Conservation (phyloP, 2,113 vertebrate genomes). For the Clupea harengus region DNA sequence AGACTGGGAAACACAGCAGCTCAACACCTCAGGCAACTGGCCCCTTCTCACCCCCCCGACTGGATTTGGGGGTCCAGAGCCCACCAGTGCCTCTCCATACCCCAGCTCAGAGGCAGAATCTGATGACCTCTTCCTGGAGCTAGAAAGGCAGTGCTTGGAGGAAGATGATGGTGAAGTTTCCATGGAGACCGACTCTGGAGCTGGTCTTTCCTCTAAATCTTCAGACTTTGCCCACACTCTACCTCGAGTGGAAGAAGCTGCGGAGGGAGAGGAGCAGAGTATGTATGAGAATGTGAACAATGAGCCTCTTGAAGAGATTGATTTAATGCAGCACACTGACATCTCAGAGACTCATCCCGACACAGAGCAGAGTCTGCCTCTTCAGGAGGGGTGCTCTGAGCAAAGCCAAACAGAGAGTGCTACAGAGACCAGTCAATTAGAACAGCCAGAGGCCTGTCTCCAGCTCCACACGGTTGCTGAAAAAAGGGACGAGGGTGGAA, state of each 20-base stretch:
- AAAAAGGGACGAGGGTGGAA: constrained; percentile 57
- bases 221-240: constrained; percentile 37
- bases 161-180: constrained; percentile 58
- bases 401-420: constrained; percentile 27
- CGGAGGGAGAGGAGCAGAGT: constrained; percentile 35
- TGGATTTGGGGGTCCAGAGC: constrained; percentile 67
- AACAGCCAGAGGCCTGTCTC: constrained; percentile 31
- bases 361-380: neutral
- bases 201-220: constrained; percentile 49
- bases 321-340: constrained; percentile 23
- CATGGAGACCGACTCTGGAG: constrained; percentile 58
- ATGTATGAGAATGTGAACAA: constrained; percentile 29
- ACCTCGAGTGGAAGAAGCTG: constrained; percentile 59
- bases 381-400: constrained; percentile 31
- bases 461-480: constrained; percentile 60
- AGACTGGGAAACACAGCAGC: constrained; percentile 62
- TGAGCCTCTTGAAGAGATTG: neutral
- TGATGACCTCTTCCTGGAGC: constrained; percentile 90
- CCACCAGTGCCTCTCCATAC: constrained; percentile 67
- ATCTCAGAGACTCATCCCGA: constrained; percentile 29
- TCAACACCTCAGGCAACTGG: constrained; percentile 66
- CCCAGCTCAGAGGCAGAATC: constrained; percentile 82
- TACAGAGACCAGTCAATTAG: constrained; percentile 44
- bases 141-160: constrained; percentile 87
- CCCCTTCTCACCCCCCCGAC: constrained; percentile 72